A percentile compares a stretch with the other conserved stretches of the same genome.
phyloP scores from a whole-genome alignment of 1,140 invertebrate species.

The Euwallacea fornicatus region DNA sequence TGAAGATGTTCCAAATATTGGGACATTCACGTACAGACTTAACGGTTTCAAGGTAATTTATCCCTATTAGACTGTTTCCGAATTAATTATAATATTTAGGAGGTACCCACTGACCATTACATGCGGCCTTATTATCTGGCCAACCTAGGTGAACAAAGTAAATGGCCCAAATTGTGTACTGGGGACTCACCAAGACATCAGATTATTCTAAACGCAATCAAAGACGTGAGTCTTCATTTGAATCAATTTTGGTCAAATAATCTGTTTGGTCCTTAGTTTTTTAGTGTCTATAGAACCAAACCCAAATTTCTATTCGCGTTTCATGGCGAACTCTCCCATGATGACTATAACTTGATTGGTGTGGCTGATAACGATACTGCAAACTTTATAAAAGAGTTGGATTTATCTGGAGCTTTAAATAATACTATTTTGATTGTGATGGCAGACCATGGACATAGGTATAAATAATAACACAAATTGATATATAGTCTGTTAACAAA shows the following conservation, averaged over 20 bases:
- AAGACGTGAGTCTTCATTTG: slow-evolving; percentile 59
- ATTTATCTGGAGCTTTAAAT: slow-evolving; percentile 65
- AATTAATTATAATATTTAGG: slow-evolving; percentile 32
- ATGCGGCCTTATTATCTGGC: slow-evolving; percentile 78
- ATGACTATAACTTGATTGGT: slow-evolving; percentile 77
- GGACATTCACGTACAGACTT: slow-evolving; percentile 89
- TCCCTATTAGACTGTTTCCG: not conserved
- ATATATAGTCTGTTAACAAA: not conserved
- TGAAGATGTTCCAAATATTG: slow-evolving; percentile 82
- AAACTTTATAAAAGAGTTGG: slow-evolving; percentile 64
- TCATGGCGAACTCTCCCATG: slow-evolving; percentile 87
- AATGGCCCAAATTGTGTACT: slow-evolving; percentile 70
- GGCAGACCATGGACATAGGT: slow-evolving; percentile 88
- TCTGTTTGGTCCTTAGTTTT: slow-evolving; percentile 43
- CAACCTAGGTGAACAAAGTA: slow-evolving; percentile 57
- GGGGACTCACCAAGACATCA: slow-evolving; percentile 77
- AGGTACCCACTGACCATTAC: slow-evolving; percentile 88
- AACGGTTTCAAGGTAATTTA: slow-evolving; percentile 74
- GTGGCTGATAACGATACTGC: slow-evolving; percentile 74
- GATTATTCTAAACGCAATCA: slow-evolving; percentile 64
- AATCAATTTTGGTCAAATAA: not conserved
- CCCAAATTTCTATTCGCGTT: slow-evolving; percentile 85
- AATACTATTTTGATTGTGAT: slow-evolving; percentile 82
- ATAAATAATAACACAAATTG: not conserved
- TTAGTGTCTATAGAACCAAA: slow-evolving; percentile 64